phyloP scores from a whole-genome alignment of 2,113 vertebrate genomes.

The Lates calcarifer region DNA sequence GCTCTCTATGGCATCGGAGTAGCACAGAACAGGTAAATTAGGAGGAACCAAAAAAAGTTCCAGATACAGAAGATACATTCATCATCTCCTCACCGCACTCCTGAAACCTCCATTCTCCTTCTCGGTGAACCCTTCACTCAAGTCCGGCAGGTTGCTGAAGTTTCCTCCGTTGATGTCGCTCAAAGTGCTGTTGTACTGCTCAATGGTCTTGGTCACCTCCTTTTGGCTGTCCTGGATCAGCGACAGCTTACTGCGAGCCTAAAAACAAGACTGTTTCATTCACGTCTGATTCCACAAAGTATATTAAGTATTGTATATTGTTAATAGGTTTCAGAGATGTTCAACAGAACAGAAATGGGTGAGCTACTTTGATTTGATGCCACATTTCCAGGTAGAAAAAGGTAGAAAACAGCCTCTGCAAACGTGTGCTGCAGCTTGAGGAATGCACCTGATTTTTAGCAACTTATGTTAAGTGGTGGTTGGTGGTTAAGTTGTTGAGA shows the following conservation, averaged over 20 bases:
- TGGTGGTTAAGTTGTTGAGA: not conserved
- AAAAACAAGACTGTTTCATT: not conserved
- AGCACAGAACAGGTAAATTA: not conserved
- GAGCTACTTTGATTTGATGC: not conserved
- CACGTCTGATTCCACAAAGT: not conserved
- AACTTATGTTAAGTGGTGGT: not conserved
- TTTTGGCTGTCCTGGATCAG: conserved; percentile 91
- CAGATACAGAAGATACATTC: not conserved
- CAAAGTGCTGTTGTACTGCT: conserved; percentile 87
- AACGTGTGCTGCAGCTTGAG: not conserved
- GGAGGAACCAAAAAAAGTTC: not conserved
- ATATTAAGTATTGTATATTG: not conserved
- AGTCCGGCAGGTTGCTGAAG: conserved; percentile 84
- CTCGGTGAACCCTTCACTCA: conserved; percentile 82
- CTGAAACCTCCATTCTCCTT: conserved; percentile 86
- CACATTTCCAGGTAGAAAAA: not conserved
- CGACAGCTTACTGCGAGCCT: conserved; percentile 92
- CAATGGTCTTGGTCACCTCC: conserved; percentile 89
- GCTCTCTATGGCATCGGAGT: not conserved
- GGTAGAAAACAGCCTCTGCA: not conserved
- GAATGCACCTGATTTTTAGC: not conserved
- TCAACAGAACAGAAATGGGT: not conserved
- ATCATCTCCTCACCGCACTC: conserved; percentile 82
- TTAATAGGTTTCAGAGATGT: not conserved
- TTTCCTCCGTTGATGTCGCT: conserved; percentile 85